Evolutionary conservation across 2,113 vertebrate genomes (phyloP), one percentile per base, ranked within the genome.

Genomic region (Corvus hawaiiensis): DNA sequence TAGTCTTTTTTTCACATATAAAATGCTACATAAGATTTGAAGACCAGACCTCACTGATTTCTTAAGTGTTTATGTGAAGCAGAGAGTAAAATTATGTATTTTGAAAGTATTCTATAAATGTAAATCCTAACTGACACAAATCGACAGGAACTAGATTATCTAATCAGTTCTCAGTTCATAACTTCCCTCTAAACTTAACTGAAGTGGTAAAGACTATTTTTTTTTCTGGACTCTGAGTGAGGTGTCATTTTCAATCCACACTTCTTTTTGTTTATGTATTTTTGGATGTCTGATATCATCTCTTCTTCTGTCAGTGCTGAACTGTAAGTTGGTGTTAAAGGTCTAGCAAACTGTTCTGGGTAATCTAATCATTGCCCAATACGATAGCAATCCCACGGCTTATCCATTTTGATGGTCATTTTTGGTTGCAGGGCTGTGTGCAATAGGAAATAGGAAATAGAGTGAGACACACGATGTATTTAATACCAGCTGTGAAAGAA

Each of bases 231-330:
- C 46, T 77, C 61, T 80, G 68, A 94, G 58, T 0, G 6, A 94
- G 69, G 88, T 94, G 95, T 90, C 96, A 62, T 72, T 93, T 97
- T 93, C 88, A 92, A 96, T 97, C 83, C 83, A 89, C 90, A 79
- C 66, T 84, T 95, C 85, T 92, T 86, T 93, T 92, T 94, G 82
- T 95, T 96, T 96, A 89, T 82, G 43, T 90, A 58, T 66, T 94
- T 95, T 94, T 94, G 49, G 68, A 73, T 93, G 96, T 92, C 94
- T 95, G 52, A 72, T 88, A 94, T 78, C 13, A 96, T 96, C 68
- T 90, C 61, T 56, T 92, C 74, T 94, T 91, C 88, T 92, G 95
- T 94, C 94, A 92, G 16, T 68, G 35, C 49, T 87, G 90, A 90
- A 66, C 73, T 76, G 27, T 44, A 92, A 81, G 37, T 15, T 72